A percentile compares a stretch with the other conserved stretches of the same genome.
phyloP scores from a whole-genome alignment of 2,888 invertebrate species.

The Lamellibrachia satsuma region DNA sequence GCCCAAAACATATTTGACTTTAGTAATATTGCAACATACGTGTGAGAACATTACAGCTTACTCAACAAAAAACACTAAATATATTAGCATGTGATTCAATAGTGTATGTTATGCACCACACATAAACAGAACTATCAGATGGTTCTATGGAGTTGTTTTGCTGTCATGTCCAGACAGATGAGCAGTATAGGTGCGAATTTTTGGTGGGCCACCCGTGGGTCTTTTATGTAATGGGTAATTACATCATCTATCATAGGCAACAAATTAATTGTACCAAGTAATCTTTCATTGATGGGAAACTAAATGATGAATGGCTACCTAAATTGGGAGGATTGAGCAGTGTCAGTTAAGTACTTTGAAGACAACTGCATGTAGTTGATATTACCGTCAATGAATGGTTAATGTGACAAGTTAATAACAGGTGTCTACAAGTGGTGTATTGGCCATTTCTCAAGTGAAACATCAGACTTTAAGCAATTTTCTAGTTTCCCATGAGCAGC shows the following conservation, averaged over 20 bases:
- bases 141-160: not conserved
- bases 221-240: not conserved
- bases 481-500: not conserved
- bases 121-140: not conserved
- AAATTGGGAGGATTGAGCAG: not conserved
- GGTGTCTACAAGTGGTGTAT: not conserved
- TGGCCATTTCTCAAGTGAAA: not conserved
- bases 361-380: not conserved
- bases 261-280: constrained; percentile 10
- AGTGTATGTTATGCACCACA: not conserved
- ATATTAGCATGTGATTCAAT: not conserved
- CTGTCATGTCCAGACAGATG: not conserved
- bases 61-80: not conserved
- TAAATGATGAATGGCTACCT: not conserved
- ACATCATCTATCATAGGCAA: not conserved
- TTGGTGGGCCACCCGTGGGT: not conserved
- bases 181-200: not conserved
- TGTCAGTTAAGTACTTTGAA: constrained; percentile 3
- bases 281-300: not conserved
- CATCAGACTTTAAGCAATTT: not conserved
- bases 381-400: not conserved
- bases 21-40: not conserved
- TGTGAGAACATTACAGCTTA: constrained; percentile 1
- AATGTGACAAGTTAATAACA: not conserved
- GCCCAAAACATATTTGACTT: not conserved